Evolutionary conservation across 2,888 invertebrate genomes (phyloP).

Genomic region (Plusia festucae): DNA sequence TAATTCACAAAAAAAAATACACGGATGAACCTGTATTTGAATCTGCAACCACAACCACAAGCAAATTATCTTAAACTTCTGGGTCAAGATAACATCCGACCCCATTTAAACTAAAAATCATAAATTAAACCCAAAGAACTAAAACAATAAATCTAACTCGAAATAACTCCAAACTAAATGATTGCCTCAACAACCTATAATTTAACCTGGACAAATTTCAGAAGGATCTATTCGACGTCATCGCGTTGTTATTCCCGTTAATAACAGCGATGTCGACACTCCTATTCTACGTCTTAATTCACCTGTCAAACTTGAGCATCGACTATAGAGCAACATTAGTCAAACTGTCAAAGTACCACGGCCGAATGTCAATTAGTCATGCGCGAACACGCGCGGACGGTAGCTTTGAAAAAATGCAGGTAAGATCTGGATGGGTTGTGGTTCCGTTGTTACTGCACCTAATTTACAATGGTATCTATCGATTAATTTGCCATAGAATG

Average conservation of each 20-base stretch:
- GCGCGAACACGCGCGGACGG: slow-evolving; percentile 70
- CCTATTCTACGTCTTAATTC: slow-evolving; percentile 74
- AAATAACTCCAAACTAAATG: slow-evolving; percentile 6
- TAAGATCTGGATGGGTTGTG: slow-evolving; percentile 28
- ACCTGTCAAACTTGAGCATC: slow-evolving; percentile 72
- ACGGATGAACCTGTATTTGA: background rate
- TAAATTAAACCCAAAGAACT: background rate
- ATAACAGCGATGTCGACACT: slow-evolving; percentile 69
- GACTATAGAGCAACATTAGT: slow-evolving; percentile 83
- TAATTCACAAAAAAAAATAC: background rate
- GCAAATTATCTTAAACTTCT: background rate
- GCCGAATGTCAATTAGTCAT: slow-evolving; percentile 84
- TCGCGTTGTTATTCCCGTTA: slow-evolving; percentile 55
- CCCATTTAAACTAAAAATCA: background rate
- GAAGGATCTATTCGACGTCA: slow-evolving; percentile 45
- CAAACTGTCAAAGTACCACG: slow-evolving; percentile 83
- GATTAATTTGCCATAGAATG: background rate
- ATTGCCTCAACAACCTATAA: slow-evolving; percentile 25
- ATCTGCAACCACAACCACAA: background rate
- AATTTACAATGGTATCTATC: background rate
- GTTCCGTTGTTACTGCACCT: slow-evolving; percentile 42
- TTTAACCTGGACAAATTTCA: slow-evolving; percentile 30
- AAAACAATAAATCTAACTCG: background rate
- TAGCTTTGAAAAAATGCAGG: slow-evolving; percentile 65
- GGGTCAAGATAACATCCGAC: background rate